Evolutionary conservation across 2,888 invertebrate species (phyloP).

Genomic region (Orchesellides sinensis): DNA sequence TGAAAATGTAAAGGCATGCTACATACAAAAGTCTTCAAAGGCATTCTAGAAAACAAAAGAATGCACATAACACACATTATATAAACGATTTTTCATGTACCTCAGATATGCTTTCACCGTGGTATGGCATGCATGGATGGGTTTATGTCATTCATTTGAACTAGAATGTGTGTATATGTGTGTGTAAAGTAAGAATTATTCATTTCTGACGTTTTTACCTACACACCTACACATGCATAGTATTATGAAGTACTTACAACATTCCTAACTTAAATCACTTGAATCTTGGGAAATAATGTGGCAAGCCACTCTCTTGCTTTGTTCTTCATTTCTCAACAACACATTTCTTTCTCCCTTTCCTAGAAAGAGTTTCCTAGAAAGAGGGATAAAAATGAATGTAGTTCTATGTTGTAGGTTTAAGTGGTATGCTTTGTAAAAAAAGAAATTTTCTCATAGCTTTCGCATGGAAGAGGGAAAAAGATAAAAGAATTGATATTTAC

Average conservation of each 20-base stretch:
- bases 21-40: conserved; percentile 14
- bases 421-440: neutral
- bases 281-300: conserved; percentile 24
- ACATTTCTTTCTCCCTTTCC: conserved; percentile 10
- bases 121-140: neutral
- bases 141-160: conserved; percentile 3
- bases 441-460: neutral
- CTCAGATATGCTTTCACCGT: too few relatives aligned
- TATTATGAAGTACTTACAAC: conserved; percentile 10
- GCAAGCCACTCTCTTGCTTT: conserved; percentile 24
- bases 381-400: neutral
- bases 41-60: neutral
- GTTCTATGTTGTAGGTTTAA: neutral
- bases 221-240: neutral
- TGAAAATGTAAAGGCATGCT: neutral
- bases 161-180: neutral
- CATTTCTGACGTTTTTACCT: neutral
- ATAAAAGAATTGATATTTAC: too few relatives aligned
- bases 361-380: too few relatives aligned
- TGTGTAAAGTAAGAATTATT: neutral
- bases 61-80: too few relatives aligned
- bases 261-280: conserved; percentile 24
- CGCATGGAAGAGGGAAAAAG: neutral
- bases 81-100: too few relatives aligned
- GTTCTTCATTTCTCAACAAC: conserved; percentile 24